These are phyloP conservation scores for Ammospiza maritima DNA, from an alignment of 2,797 vertebrate genomes.

Conservation along the genomic window DNA sequence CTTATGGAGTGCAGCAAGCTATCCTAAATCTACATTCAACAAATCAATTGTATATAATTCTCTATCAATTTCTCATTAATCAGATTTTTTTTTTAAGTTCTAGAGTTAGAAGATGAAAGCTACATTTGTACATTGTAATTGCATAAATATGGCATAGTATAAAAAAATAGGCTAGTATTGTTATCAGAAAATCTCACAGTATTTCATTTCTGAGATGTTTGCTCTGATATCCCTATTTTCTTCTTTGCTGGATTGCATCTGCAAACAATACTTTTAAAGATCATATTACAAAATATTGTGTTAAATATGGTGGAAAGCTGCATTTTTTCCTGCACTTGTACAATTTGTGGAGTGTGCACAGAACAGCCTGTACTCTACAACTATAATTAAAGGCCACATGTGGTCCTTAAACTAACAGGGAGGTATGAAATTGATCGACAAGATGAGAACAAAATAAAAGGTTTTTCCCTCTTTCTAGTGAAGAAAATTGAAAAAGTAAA, in stretches of 20 bases:
- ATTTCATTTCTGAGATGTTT: neutral
- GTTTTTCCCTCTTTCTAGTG: neutral
- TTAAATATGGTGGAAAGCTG: neutral
- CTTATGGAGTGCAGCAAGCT: neutral
- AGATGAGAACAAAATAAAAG: neutral
- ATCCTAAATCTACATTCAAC: neutral
- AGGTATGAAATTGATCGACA: neutral
- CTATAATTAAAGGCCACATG: slow-evolving; percentile 47
- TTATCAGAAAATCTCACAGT: neutral
- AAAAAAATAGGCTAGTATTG: neutral
- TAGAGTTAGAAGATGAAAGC: neutral
- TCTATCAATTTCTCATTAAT: neutral
- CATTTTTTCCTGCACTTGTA: neutral
- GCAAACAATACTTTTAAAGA: slow-evolving; percentile 32
- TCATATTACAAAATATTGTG: neutral
- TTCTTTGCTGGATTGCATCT: slow-evolving; percentile 1
- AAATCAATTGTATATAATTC: neutral
- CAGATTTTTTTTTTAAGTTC: neutral
- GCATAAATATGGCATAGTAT: neutral
- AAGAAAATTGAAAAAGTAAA: slow-evolving; percentile 19
- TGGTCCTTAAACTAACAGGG: neutral
- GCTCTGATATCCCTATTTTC: neutral
- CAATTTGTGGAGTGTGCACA: neutral
- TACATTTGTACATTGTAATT: neutral
- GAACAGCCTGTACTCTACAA: slow-evolving; percentile 8